Evolutionary conservation across 2,797 vertebrate genomes (phyloP), one percentile per base, ranked within the genome.

Genomic region (Betta splendens): DNA sequence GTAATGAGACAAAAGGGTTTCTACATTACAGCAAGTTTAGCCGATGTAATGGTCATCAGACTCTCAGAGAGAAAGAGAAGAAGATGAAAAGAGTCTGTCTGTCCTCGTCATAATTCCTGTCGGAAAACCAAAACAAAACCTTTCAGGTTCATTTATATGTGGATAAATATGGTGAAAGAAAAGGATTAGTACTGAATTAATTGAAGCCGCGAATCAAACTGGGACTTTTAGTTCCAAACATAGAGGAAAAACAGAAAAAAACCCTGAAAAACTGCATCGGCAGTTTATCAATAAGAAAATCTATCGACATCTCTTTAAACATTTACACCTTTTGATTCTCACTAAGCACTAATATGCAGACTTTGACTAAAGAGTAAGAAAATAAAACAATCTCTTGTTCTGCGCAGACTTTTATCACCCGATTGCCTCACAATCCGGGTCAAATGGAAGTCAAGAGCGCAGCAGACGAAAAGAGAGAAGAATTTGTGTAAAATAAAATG

Each of bases 41-140:
- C 67, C 46, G 72, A 81, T 72, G 25, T 77, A 71, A 69, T 42
- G 46, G 64, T 69, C 77, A 69, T 71, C 80, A 16, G 64, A 59
- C 76, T 80, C 62, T 64, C 63, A 63, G 62, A 15, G 71, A 73
- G 11, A 31, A 31, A 31, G 29, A 12, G 13, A 10, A 13, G 29
- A 31, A 66, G 73, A 80, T 69, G 84, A 64, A 82, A 80, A 75
- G 37, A 38, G 44, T 68, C 73, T 44, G 72, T 56, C 65, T 46
- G 65, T 75, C 72, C 83, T 85, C 79, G 85, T 87, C 83, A 80
- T 87, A 85, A 83, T 85, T 84, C 84, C 85, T 79, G 72, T 72
- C 57, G 55, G 68, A 77, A 84, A 75, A 79, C 74, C 69, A 75
- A 85, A 87, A 87, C 81, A 88, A 83, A 84, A 68, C 80, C 75